Base-by-base conservation (phyloP, 2,888 invertebrate species). In the Vesta saturnalis region DNA sequence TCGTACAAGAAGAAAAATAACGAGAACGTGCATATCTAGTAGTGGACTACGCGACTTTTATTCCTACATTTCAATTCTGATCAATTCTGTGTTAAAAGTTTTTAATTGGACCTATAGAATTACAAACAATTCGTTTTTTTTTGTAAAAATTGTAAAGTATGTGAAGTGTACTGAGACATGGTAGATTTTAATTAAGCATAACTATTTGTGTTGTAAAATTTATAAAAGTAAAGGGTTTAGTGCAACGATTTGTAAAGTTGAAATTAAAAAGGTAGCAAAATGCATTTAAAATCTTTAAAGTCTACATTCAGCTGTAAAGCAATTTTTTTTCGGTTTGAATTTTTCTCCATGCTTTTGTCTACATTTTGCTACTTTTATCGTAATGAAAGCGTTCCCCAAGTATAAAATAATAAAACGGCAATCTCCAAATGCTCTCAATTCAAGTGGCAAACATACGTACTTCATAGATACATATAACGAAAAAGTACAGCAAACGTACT, bases 401-500 rank as follows among this genome's bases (percentile, higher is more conserved):
- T 63, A 67, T 74, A 64, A 77, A 77, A 77, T 77, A 77, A 78
- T 78, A 78, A 77, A 78, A 77, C 74, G 75, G 75, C 78, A 78
- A 78, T 78, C 76, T 78, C 72, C 73, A 76, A 77, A 78, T 76
- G 72, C 73, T 75, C 70, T 64, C 69, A 70, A 64, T 71, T 75
- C 67, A 69, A 75, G 76, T 74, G 71, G 72, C 72, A 73, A 73
- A 74, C 71, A 60, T 60, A 76, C 77, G 75, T 49, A 49, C 14
- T 49, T 18, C 47, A 14, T 14, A 46, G 30, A 30, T 46, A 49
- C 14, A 10, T 49, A 49, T 18, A 49, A 18, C 47, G 16, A 18
- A 49, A 49, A 49, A 49, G 47, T 49, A 49, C 47, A 49, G 47
- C 47, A 18, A 16, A 49, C 47, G 47, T 49, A 49, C 47, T 49